Conservation (phyloP, 2,888 invertebrate species). For the Nephrotoma appendiculata region DNA sequence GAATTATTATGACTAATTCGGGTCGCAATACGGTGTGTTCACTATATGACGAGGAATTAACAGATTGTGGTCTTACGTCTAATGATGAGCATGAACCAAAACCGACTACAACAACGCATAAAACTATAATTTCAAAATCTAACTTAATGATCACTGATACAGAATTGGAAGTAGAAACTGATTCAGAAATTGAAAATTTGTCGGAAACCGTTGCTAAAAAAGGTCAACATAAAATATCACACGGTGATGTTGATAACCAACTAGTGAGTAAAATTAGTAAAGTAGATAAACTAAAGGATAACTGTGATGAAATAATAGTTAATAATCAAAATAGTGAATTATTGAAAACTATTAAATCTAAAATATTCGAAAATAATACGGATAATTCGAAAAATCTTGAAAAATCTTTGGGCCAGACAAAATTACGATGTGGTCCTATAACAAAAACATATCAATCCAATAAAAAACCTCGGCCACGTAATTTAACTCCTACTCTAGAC, state of each 20-base stretch:
- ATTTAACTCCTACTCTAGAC: neutral
- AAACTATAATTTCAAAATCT: neutral
- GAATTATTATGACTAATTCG: neutral
- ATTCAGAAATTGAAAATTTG: neutral
- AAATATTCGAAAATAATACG: neutral
- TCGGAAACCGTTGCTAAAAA: neutral
- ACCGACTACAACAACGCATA: neutral
- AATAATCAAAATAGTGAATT: neutral
- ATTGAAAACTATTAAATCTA: neutral
- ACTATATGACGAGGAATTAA: neutral
- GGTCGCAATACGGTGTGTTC: neutral
- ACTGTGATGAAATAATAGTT: neutral
- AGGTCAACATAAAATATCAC: neutral
- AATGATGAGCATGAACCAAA: neutral
- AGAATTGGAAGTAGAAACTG: neutral
- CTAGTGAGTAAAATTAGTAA: neutral
- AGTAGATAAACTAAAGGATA: neutral
- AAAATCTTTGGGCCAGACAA: neutral
- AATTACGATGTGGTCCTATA: neutral
- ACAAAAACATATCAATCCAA: neutral
- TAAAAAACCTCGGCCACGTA: neutral
- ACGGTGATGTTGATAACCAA: neutral
- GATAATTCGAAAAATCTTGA: neutral
- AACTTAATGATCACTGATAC: neutral
- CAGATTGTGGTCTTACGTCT: neutral